Evolutionary conservation across 1,140 invertebrate species (phyloP), one percentile per base, ranked within the genome.

Genomic region (Ostrea edulis): DNA sequence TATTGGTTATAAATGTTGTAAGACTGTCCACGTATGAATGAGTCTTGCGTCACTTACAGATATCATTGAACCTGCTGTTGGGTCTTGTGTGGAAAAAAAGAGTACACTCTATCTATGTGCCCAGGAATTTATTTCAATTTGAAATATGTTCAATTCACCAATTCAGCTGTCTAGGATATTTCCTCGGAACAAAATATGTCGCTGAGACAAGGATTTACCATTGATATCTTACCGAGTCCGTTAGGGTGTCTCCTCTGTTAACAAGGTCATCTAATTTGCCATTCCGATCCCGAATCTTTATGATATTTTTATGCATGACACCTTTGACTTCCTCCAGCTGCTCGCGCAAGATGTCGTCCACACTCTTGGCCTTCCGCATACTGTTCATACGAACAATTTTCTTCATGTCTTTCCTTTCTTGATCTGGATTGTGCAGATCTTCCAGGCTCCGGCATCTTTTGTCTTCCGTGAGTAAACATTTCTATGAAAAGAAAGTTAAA

Each of bases 361-460:
- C 68, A 12, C 68, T 77, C 29, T 77, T 77, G 0, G 68, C 35
- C 29, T 77, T 77, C 68, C 68, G 22, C 14, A 77, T 77, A 25
- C 68, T 77, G 14, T 77, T 77, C 29, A 77, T 77, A 14, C 68
- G 22, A 22, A 77, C 68, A 77, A 77, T 29, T 77, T 77, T 35
- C 29, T 25, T 77, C 68, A 77, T 25, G 25, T 77, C 68, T 77
- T 35, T 77, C 7, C 68, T 77, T 77, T 77, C 68, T 35, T 25
- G 22, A 12, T 77, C 68, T 9, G 22, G 9, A 29, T 35, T 29
- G 9, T 35, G 68, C 25, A 77, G 68, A 35, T 77, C 25, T 25
- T 77, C 68, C 25, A 77, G 29, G 29, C 68, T 77, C 11, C 68
- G 68, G 12, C 68, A 77, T 77, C 68, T 25, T 17, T 77, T 77